phyloP scores from a whole-genome alignment of 2,113 vertebrate species.

The Notothenia coriiceps region DNA sequence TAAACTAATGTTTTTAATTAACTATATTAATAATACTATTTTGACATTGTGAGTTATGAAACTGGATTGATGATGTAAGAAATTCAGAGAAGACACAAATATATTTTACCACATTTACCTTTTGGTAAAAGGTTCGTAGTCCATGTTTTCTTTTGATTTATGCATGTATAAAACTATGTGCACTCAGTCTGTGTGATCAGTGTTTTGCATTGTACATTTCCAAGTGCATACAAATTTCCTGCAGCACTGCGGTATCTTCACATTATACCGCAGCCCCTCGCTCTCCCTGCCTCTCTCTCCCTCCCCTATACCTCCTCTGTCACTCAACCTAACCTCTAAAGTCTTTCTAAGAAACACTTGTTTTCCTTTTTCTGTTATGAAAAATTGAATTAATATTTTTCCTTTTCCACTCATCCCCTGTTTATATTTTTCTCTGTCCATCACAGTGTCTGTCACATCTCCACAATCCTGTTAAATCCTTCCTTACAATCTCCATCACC shows the following conservation, averaged over 20 bases:
- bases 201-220: conserved; percentile 67
- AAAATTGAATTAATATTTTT: conserved; percentile 20
- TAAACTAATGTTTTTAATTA: conserved; percentile 35
- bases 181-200: conserved; percentile 52
- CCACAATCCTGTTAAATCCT: conserved; percentile 4
- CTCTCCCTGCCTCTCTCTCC: conserved; percentile 48
- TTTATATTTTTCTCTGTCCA: conserved; percentile 21
- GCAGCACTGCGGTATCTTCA: conserved; percentile 76
- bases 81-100: conserved; percentile 54
- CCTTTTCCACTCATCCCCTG: not conserved
- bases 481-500: conserved; percentile 3
- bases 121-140: conserved; percentile 46
- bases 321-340: conserved; percentile 53
- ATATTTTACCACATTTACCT: conserved; percentile 44
- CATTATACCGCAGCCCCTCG: conserved; percentile 66
- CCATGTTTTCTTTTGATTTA: conserved; percentile 40
- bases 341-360: conserved; percentile 59
- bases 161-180: conserved; percentile 66
- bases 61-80: conserved; percentile 62
- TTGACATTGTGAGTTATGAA: conserved; percentile 41
- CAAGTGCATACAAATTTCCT: conserved; percentile 68
- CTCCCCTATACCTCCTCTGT: conserved; percentile 45
- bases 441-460: conserved; percentile 10
- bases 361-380: not conserved
- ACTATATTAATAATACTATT: conserved; percentile 46